phyloP scores from a whole-genome alignment of 2,888 invertebrate genomes.

The Phaedon cochleariae region DNA sequence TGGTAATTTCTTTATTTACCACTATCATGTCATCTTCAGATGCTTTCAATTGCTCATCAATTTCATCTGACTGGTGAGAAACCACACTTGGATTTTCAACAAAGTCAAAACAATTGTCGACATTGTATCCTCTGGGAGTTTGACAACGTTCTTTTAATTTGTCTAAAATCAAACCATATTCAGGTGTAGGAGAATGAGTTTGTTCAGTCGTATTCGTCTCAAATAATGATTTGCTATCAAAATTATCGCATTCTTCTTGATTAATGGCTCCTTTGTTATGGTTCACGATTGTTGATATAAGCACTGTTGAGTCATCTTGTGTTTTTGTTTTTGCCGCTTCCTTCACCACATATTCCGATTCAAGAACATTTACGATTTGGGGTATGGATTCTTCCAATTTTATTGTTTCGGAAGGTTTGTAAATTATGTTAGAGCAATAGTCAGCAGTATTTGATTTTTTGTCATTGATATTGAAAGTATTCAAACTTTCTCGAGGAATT shows the following conservation, averaged over 20 bases:
- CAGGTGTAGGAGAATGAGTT: not conserved
- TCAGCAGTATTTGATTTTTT: no score
- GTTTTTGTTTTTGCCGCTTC: not conserved
- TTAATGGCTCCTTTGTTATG: not conserved
- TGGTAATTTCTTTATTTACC: not conserved
- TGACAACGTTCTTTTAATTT: not conserved
- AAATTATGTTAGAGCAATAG: no score
- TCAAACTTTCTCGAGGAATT: no score
- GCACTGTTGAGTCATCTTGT: not conserved
- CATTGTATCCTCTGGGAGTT: not conserved
- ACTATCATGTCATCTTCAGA: not conserved
- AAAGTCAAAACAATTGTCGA: not conserved
- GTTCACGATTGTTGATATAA: not conserved
- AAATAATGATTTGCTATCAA: not conserved
- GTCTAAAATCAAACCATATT: not conserved
- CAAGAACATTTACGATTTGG: not conserved
- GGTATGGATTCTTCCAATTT: not conserved
- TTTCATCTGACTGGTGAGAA: not conserved
- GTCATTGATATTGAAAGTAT: no score
- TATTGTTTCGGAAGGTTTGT: not conserved
- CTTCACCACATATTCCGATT: not conserved
- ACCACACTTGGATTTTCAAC: not conserved
- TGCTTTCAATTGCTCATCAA: not conserved
- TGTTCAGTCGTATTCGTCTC: not conserved
- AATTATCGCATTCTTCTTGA: not conserved